Evolutionary conservation across 2,113 vertebrate species (phyloP), one percentile per base, ranked within the genome.

Genomic region (Uropsilus gracilis): DNA sequence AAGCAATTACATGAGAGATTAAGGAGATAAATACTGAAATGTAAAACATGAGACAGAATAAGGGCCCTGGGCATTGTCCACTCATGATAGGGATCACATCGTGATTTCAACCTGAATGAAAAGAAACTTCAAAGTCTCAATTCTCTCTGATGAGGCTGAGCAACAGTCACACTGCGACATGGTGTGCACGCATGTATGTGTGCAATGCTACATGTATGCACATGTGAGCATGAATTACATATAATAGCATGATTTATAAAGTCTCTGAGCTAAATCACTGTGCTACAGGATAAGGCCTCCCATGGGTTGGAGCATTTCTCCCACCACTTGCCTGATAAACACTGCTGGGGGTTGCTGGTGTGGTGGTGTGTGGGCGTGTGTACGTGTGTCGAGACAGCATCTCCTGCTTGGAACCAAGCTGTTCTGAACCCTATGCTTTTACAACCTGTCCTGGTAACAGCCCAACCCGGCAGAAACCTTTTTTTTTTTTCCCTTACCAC

Each of bases 281-380:
- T 48, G 18, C 61, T 28, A 69, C 75, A 26, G 69, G 30, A 55
- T 14, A 37, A 61, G 59, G 6, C 63, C 68, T 95, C 24, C 90
- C 87, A 85, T 57, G 68, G 59, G 57, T 73, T 85, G 78, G 55
- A 28, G 82, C 64, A 72, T 48, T 57, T 89, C 42, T 85, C 50
- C n/a, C 78, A 17, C 55, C 46, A 78, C 69, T 91, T 91, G 55
- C 50, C 82, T 57, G 82, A 76, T 53, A 94, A 89, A 82, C 46
- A 86, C 73, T 68, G 81, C 69, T 20, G 6, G 80, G 61, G 71
- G 61, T 91, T 86, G 53, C 59, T 69, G 89, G 59, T 26, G 46
- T 20, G 39, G 61, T 46, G 16, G 53, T 48, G 66, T 57, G 57
- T 39, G 63, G 34, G 48, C 9, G 68, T 42, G 32, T 26, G 18